These are phyloP conservation scores for Chironomus riparius DNA, from an alignment of 2,888 invertebrate genomes.

Conservation along the genomic window DNA sequence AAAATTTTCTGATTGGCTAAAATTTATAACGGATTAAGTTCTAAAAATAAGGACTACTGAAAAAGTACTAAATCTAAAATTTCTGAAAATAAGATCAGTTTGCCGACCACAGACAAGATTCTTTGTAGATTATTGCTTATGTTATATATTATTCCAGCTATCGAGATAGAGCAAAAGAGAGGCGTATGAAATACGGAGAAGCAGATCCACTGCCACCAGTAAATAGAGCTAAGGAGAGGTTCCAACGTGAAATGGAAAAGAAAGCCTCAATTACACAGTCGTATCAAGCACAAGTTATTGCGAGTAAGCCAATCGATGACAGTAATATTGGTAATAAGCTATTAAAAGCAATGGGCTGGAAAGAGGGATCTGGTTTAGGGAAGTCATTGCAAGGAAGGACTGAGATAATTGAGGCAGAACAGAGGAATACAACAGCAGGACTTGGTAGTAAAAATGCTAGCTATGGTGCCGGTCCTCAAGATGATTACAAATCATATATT, in stretches of 20 bases:
- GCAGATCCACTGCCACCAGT: conserved; percentile 64
- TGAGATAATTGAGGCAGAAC: conserved; percentile 72
- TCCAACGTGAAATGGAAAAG: conserved; percentile 49
- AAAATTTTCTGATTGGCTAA: too few species aligned
- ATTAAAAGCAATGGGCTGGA: conserved; percentile 99
- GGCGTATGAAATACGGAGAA: conserved; percentile 86
- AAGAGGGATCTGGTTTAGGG: conserved; percentile 91
- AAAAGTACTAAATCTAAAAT: too few species aligned
- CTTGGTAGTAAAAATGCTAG: conserved; percentile 61
- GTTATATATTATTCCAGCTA: conserved; percentile 48
- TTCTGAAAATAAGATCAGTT: too few species aligned
- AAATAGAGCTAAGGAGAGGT: conserved; percentile 63
- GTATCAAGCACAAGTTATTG: conserved; percentile 43
- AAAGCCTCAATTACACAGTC: conserved; percentile 39
- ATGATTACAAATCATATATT: conserved; percentile 43
- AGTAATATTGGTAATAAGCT: conserved; percentile 92
- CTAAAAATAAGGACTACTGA: too few species aligned
- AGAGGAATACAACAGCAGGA: conserved; percentile 65
- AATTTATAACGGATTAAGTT: too few species aligned
- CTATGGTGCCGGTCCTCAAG: conserved; percentile 36
- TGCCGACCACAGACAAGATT: too few species aligned
- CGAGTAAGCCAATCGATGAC: conserved; percentile 52
- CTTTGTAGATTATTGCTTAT: too few species aligned
- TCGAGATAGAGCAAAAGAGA: conserved; percentile 92
- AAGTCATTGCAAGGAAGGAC: conserved; percentile 87